Conservation (phyloP, 2,797 vertebrate species). For the Aulostomus chinensis region DNA sequence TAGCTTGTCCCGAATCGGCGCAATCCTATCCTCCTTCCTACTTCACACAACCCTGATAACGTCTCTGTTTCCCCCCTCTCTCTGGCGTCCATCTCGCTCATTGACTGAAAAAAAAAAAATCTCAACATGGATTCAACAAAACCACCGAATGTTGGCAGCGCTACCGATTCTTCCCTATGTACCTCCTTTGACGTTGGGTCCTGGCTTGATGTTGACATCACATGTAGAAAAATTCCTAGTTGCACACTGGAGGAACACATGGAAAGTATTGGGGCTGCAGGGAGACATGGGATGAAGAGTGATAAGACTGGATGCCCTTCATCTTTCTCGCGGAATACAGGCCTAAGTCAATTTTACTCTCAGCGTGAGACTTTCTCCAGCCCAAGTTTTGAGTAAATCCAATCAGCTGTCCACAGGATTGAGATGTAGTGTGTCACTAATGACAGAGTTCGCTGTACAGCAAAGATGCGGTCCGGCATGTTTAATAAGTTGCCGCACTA, state of each 20-base stretch:
- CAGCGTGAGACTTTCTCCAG: constrained; percentile 77
- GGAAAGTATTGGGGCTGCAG: constrained; percentile 63
- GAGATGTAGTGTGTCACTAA: constrained; percentile 76
- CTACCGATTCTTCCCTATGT: constrained; percentile 41
- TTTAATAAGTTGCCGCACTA: constrained; percentile 66
- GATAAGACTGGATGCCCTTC: constrained; percentile 78
- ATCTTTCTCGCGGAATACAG: constrained; percentile 73
- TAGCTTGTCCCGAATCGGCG: too few species aligned
- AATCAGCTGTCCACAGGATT: constrained; percentile 79
- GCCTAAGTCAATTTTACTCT: constrained; percentile 82
- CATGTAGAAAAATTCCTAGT: constrained; percentile 60
- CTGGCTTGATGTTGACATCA: constrained; percentile 63
- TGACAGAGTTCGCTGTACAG: constrained; percentile 64
- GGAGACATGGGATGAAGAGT: constrained; percentile 69
- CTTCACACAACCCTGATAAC: constrained; percentile 26
- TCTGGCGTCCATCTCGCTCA: constrained; percentile 43
- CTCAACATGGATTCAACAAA: constrained; percentile 52
- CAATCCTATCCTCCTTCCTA: constrained; percentile 1
- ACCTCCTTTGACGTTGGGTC: constrained; percentile 54
- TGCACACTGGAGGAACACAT: constrained; percentile 57
- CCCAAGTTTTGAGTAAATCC: constrained; percentile 79
- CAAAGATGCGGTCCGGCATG: constrained; percentile 50
- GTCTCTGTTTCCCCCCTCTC: constrained; percentile 10
- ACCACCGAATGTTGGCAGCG: constrained; percentile 54
- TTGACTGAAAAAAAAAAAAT: constrained; percentile 41